These are phyloP conservation scores for Drosophila sordidapex DNA, from an alignment of 2,888 invertebrate species.

Conservation along the genomic window DNA sequence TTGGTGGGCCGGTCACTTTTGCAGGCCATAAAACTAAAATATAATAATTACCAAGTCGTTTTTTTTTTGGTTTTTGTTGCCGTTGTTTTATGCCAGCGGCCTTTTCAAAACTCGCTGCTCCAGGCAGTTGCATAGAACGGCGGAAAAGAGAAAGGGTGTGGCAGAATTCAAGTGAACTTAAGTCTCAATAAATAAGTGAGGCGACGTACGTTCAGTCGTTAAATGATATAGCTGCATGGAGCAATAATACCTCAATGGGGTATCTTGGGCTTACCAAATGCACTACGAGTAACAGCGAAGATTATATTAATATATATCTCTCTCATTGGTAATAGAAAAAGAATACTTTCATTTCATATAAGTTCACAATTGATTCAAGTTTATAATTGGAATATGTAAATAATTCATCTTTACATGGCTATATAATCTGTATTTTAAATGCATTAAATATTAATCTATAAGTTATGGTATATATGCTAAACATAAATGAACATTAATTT, in stretches of 20 bases:
- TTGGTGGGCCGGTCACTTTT: conserved; percentile 74
- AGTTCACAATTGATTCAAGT: not conserved
- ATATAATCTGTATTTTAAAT: not conserved
- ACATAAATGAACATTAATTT: not conserved
- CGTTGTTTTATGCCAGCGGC: conserved; percentile 21
- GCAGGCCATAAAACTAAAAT: conserved; percentile 75
- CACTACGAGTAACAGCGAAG: not conserved
- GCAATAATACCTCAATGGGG: conserved; percentile 8
- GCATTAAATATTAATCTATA: not conserved
- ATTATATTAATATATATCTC: not conserved
- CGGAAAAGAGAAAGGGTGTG: conserved; percentile 5
- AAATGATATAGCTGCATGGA: conserved; percentile 42
- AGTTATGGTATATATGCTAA: not conserved
- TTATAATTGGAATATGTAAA: not conserved
- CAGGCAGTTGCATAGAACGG: conserved; percentile 14
- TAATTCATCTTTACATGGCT: not conserved
- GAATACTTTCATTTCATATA: not conserved
- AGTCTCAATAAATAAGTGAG: conserved; percentile 72
- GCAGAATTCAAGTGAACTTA: conserved; percentile 48
- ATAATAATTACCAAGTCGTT: conserved; percentile 68
- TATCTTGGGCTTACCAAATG: not conserved
- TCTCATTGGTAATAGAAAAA: not conserved
- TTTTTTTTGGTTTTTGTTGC: conserved; percentile 15
- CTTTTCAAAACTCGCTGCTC: conserved; percentile 25
- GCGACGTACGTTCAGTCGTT: conserved; percentile 56